Conservation (phyloP, 2,888 invertebrate genomes). For the Tanypteryx hageni region DNA sequence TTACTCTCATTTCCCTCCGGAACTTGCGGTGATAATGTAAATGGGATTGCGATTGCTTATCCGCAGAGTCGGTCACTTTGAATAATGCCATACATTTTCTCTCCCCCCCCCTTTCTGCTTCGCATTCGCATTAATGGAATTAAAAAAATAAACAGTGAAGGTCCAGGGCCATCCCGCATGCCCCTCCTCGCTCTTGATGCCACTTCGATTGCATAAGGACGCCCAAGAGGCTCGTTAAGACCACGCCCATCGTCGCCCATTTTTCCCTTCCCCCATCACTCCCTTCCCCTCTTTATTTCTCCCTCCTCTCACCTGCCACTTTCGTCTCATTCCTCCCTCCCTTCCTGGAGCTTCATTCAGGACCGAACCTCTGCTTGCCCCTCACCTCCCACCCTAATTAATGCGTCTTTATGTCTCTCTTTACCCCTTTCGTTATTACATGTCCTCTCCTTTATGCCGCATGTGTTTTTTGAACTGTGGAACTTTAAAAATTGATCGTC, state of each 20-base stretch:
- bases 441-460: no score
- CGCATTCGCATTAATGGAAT: conserved; percentile 53
- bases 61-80: not conserved
- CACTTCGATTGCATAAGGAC: conserved; percentile 53
- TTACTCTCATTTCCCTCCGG: not conserved
- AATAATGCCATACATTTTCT: not conserved
- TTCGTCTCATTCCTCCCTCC: not conserved
- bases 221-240: conserved; percentile 46
- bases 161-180: not conserved
- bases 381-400: not conserved
- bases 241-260: conserved; percentile 44
- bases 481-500: no score
- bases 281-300: not conserved
- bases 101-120: not conserved
- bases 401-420: not conserved
- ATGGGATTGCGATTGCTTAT: not conserved
- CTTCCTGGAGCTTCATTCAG: not conserved
- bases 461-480: no score
- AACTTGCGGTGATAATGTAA: conserved; percentile 9
- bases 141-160: not conserved
- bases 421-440: no score
- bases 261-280: not conserved
- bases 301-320: not conserved
- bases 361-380: no score
- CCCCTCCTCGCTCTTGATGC: not conserved